phyloP scores from a whole-genome alignment of 2,113 vertebrate genomes.

The Calyptommatus sinebrachiatus region DNA sequence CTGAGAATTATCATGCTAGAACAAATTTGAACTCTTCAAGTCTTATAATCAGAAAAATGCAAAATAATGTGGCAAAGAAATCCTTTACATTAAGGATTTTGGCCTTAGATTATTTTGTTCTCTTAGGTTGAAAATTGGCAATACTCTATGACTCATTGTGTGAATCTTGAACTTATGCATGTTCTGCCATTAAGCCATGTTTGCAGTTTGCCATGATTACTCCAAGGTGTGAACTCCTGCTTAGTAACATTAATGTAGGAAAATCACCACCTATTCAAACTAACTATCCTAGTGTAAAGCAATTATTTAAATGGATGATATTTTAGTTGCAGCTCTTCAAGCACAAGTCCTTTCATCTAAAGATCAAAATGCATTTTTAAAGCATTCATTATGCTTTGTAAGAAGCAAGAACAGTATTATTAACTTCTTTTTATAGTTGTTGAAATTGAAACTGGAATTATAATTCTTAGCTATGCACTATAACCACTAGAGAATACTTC shows the following conservation, averaged over 20 bases:
- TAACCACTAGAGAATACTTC: constrained; percentile 9
- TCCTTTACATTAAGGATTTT: background rate
- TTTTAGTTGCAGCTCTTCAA: constrained; percentile 1
- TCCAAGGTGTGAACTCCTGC: constrained; percentile 7
- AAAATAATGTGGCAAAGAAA: background rate
- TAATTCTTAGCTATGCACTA: background rate
- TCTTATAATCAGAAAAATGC: background rate
- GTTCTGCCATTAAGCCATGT: background rate
- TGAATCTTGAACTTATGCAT: background rate
- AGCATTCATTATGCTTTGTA: background rate
- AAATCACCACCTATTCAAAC: background rate
- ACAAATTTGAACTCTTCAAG: background rate
- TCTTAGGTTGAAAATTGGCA: background rate
- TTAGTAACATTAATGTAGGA: constrained; percentile 17
- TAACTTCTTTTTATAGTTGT: background rate
- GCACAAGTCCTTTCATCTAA: background rate
- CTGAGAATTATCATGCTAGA: background rate
- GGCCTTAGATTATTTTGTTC: background rate
- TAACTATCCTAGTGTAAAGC: background rate
- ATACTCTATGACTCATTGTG: background rate
- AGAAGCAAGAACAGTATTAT: background rate
- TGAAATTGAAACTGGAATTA: background rate
- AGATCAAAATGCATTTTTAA: constrained; percentile 23
- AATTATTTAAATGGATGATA: background rate
- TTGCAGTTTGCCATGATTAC: background rate